Evolutionary conservation across 2,888 invertebrate genomes (phyloP).

Genomic region (Psococerastis gibbosa): DNA sequence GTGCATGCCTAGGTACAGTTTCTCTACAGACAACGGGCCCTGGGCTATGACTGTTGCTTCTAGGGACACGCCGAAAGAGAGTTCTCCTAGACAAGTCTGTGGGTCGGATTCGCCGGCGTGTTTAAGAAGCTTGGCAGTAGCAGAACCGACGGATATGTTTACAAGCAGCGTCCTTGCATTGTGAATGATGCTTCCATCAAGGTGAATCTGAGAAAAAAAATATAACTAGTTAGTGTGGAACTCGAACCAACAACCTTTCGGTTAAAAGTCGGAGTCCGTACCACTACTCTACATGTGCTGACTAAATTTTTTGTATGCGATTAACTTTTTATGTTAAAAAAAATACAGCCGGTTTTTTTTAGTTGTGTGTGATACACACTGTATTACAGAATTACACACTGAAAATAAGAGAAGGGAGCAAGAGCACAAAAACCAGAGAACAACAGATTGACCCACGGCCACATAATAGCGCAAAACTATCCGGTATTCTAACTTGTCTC

Average conservation of each 20-base stretch:
- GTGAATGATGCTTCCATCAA: conserved; percentile 49
- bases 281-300: too few relatives aligned
- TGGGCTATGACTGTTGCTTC: conserved; percentile 64
- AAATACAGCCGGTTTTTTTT: too few relatives aligned
- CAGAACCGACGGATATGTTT: conserved; percentile 44
- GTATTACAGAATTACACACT: too few relatives aligned
- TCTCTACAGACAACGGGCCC: conserved; percentile 65
- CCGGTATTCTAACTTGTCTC: too few relatives aligned
- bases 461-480: too few relatives aligned
- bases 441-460: too few relatives aligned
- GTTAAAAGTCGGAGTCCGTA: too few relatives aligned
- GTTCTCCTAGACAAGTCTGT: conserved; percentile 47
- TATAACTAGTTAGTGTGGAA: background rate
- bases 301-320: too few relatives aligned
- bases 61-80: conserved; percentile 49
- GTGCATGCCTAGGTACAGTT: conserved; percentile 27
- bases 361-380: too few relatives aligned
- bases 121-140: conserved; percentile 38
- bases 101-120: conserved; percentile 25
- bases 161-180: conserved; percentile 49
- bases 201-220: conserved; percentile 25
- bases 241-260: background rate
- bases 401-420: too few relatives aligned
- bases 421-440: too few relatives aligned
- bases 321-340: too few relatives aligned